Evolutionary conservation across 2,113 vertebrate genomes (phyloP), one percentile per base, ranked within the genome.

Genomic region (Rhea americana): DNA sequence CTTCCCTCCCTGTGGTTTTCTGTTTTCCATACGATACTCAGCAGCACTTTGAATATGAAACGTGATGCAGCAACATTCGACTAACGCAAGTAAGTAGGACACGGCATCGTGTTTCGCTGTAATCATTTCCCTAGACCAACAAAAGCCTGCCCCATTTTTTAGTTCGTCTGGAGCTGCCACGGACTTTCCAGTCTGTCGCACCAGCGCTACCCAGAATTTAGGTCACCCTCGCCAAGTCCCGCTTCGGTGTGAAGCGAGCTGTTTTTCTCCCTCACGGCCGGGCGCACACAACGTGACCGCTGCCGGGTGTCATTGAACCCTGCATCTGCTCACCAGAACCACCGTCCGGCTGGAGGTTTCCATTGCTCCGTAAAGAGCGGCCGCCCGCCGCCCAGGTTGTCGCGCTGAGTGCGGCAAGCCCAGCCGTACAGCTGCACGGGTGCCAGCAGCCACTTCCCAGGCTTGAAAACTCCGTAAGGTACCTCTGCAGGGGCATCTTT

Each of bases 121-220:
- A 80, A 87, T 94, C 37, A 71, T 87, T 95, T 92, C 93, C 48
- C 26, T 84, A 73, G 89, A 87, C 82, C 78, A 90, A 93, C 94
- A 96, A 95, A 94, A 90, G 78, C 86, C 58, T 96, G 91, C 11
- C 85, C 92, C 85, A 84, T 72, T 95, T 97, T 97, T 91, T 90
- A 74, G 81, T 87, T 24, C 59, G 70, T 87, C 58, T 65, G 95
- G 70, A 82, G 55, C 74, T 84, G 62, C 91, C 85, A 88, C 70
- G 0, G 19, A 65, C 19, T 94, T 97, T 97, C 96, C 95, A 95
- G 95, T 96, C 96, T 96, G 95, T 83, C 95, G 93, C 95, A 91
- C 92, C 77, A 75, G 66, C 91, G 79, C 87, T 73, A 28, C 93
- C 78, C 50, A 56, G 91, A 96, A 97, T 97, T 70, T 97, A 96